A percentile compares a stretch with the other conserved stretches of the same genome.
Conservation (phyloP, 1,140 invertebrate species). For the Papilio helenus region DNA sequence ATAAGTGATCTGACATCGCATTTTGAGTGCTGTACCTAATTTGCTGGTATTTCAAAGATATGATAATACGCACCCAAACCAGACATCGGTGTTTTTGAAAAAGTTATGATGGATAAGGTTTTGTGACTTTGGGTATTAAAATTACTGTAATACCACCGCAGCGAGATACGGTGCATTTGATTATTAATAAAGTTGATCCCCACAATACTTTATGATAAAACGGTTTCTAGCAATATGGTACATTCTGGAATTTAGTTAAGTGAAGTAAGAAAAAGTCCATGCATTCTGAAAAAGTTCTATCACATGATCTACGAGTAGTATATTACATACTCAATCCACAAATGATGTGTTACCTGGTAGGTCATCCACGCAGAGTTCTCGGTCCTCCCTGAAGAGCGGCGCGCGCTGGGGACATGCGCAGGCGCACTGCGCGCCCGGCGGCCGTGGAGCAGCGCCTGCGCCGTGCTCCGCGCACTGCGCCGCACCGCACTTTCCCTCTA, state of each 20-base stretch:
- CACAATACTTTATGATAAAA: not conserved
- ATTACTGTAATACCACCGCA: conserved; percentile 15
- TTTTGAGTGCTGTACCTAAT: not conserved
- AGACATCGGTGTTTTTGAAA: conserved; percentile 5
- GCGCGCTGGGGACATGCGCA: conserved; percentile 72
- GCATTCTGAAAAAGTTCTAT: not conserved
- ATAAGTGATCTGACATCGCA: not conserved
- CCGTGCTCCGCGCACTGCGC: conserved; percentile 69
- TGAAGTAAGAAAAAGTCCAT: too few species aligned
- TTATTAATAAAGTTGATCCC: not conserved
- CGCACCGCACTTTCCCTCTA: conserved; percentile 62
- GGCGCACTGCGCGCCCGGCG: conserved; percentile 51
- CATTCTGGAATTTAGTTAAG: too few species aligned
- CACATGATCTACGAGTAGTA: not conserved
- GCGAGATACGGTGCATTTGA: not conserved
- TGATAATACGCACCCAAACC: not conserved
- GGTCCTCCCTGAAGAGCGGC: conserved; percentile 74
- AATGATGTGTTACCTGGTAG: conserved; percentile 62
- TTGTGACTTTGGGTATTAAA: not conserved
- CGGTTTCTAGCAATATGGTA: too few species aligned
- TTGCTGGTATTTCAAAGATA: conserved; percentile 15
- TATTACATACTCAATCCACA: not conserved
- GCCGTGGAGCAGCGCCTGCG: conserved; percentile 47
- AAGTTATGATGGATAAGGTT: not conserved
- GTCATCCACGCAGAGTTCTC: conserved; percentile 74